Evolutionary conservation across 2,888 invertebrate genomes (phyloP).

Genomic region (Nasonovia ribisnigri): DNA sequence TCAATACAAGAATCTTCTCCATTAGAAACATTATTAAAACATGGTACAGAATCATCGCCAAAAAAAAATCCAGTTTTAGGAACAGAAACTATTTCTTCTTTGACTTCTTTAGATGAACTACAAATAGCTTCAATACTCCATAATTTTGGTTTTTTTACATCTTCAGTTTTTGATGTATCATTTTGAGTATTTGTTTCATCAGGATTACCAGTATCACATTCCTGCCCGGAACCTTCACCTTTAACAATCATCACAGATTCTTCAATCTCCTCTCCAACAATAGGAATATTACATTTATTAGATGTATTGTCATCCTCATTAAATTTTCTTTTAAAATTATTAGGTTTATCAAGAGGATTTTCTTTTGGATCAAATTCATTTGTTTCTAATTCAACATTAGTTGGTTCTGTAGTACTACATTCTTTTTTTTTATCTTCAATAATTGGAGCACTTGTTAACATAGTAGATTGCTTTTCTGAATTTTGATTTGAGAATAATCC

Average conservation of each 20-base stretch:
- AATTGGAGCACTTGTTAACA: neutral
- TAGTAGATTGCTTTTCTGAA: constrained; percentile 70
- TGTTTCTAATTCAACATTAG: constrained; percentile 24
- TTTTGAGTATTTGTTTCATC: constrained; percentile 68
- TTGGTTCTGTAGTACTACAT: constrained; percentile 4
- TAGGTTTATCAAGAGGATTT: constrained; percentile 8
- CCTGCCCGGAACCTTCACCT: constrained; percentile 80
- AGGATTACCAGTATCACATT: constrained; percentile 82
- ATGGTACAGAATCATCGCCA: constrained; percentile 60
- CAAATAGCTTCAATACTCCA: constrained; percentile 69
- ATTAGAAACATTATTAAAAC: constrained; percentile 53
- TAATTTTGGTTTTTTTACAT: constrained; percentile 68
- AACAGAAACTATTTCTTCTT: constrained; percentile 62
- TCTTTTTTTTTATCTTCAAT: constrained; percentile 38
- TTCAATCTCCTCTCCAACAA: constrained; percentile 79
- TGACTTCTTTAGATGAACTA: constrained; percentile 58
- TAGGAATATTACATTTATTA: constrained; percentile 69
- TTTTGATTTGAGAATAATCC: constrained; percentile 68
- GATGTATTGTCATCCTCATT: constrained; percentile 78
- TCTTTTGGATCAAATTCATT: constrained; percentile 14
- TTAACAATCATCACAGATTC: constrained; percentile 80
- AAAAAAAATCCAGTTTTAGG: constrained; percentile 53
- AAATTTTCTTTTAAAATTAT: constrained; percentile 73
- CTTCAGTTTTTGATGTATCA: constrained; percentile 63
- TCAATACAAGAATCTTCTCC: neutral